Conservation (phyloP, 2,888 invertebrate genomes). For the Cerastis rubricosa region DNA sequence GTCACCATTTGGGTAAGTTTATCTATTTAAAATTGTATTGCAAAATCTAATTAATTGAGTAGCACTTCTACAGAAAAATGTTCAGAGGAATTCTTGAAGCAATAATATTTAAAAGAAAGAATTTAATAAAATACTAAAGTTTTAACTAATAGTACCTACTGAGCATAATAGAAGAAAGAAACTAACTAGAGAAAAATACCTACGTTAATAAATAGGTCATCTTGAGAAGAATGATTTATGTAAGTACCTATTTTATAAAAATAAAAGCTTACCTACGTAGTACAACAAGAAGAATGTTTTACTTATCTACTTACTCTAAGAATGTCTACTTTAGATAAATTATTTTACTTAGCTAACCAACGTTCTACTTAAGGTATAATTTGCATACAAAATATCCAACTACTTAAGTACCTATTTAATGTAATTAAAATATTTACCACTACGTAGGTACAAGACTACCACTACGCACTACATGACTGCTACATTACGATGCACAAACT, state of each 20-base stretch:
- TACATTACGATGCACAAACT: conserved; percentile 2
- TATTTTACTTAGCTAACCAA: not conserved
- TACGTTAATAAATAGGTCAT: not conserved
- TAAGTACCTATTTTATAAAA: not conserved
- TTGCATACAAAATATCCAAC: conserved; percentile 2
- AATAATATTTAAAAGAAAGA: not conserved
- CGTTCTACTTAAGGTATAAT: not conserved
- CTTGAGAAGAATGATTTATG: not conserved
- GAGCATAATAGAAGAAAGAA: not conserved
- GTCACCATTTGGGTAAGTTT: not conserved
- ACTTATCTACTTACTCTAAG: too few species aligned
- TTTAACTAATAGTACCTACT: not conserved
- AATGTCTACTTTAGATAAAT: not conserved
- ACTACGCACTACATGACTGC: not conserved
- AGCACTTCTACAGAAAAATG: not conserved
- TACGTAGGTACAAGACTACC: not conserved
- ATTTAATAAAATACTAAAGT: too few species aligned
- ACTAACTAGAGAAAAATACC: not conserved
- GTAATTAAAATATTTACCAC: not conserved
- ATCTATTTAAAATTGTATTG: not conserved
- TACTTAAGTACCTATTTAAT: not conserved
- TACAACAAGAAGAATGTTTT: not conserved
- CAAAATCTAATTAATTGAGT: not conserved
- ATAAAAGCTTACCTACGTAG: not conserved
- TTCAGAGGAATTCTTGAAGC: conserved; percentile 1